Evolutionary conservation across 2,888 invertebrate species (phyloP).

Genomic region (Synanthedon andrenaeformis): DNA sequence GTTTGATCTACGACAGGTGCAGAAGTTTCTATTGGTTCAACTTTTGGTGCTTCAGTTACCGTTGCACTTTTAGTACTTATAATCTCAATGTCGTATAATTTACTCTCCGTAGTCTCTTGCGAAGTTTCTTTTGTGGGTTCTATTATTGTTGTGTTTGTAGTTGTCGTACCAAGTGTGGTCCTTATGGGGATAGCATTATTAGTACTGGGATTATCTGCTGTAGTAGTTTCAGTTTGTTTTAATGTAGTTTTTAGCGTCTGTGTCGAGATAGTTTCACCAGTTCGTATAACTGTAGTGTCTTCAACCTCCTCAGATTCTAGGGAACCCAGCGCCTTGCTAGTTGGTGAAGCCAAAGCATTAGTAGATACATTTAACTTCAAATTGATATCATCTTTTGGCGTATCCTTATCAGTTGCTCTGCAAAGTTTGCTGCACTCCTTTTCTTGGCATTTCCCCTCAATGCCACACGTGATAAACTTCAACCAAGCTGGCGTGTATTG

Average conservation of each 20-base stretch:
- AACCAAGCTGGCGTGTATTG: conserved; percentile 42
- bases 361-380: no score
- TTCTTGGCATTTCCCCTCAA: conserved; percentile 33
- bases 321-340: no score
- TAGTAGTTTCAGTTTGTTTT: not conserved
- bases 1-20: not conserved
- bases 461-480: conserved; percentile 39
- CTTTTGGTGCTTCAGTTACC: not conserved
- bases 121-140: not conserved
- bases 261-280: no score
- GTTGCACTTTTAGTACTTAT: not conserved
- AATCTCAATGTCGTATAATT: not conserved
- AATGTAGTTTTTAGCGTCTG: no score
- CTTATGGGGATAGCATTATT: not conserved
- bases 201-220: not conserved
- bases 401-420: conserved; percentile 36
- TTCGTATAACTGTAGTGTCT: not conserved
- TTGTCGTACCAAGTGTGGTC: not conserved
- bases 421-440: conserved; percentile 35
- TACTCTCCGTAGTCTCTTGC: not conserved
- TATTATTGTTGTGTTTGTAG: not conserved
- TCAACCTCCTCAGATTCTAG: not conserved
- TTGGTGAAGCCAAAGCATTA: no score
- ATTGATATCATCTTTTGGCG: conserved; percentile 3
- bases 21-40: not conserved